Evolutionary conservation across 1,140 invertebrate species (phyloP).

Genomic region (Eurytemora carolleeae): DNA sequence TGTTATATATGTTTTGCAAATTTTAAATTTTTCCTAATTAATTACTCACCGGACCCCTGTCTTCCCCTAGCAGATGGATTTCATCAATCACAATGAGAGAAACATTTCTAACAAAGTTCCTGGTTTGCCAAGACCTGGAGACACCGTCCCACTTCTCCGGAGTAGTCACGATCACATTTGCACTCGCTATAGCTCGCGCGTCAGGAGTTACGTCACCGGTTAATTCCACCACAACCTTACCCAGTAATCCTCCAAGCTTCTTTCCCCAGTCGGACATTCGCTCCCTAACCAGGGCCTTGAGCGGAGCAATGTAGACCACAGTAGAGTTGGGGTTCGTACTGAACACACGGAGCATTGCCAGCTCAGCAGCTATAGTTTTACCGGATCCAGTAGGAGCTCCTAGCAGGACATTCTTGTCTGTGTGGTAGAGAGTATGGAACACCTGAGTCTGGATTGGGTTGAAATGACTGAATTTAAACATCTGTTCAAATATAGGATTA

Average conservation of each 20-base stretch:
- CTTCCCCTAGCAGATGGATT: constrained; percentile 80
- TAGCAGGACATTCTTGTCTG: constrained; percentile 76
- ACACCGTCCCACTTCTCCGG: constrained; percentile 99
- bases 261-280: constrained; percentile 87
- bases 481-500: constrained; percentile 46
- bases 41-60: constrained; percentile 36
- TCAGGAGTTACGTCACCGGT: constrained; percentile 92
- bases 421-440: constrained; percentile 88
- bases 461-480: constrained; percentile 87
- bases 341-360: constrained; percentile 88
- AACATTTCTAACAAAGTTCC: constrained; percentile 79
- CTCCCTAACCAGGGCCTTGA: constrained; percentile 93
- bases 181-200: constrained; percentile 52
- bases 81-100: constrained; percentile 92
- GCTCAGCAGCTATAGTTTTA: constrained; percentile 93
- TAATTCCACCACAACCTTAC: constrained; percentile 76
- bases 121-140: constrained; percentile 86
- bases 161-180: constrained; percentile 90
- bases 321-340: constrained; percentile 52
- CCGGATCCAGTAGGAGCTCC: constrained; percentile 97
- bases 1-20: too few relatives aligned
- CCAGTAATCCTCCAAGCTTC: constrained; percentile 51
- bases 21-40: too few relatives aligned
- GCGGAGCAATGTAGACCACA: constrained; percentile 92
- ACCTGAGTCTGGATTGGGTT: constrained; percentile 99